phyloP scores from a whole-genome alignment of 2,797 vertebrate species.

The Petrocephalus schoutedeni region DNA sequence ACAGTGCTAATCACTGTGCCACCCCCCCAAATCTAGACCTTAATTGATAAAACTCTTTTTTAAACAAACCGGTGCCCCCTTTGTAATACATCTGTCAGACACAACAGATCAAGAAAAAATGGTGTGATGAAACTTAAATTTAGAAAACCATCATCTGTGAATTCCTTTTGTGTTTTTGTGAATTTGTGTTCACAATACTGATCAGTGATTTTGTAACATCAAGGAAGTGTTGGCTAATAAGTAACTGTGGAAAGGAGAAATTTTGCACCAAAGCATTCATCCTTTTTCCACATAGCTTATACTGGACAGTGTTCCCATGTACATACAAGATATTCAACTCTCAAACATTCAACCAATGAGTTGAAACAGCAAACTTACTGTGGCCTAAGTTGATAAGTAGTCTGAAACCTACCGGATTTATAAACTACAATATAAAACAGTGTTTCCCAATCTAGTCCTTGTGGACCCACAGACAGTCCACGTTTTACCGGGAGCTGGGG shows the following conservation, averaged over 20 bases:
- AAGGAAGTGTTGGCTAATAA: neutral
- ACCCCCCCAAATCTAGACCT: neutral
- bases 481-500: neutral
- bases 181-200: neutral
- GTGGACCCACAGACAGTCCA: neutral
- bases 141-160: conserved; percentile 21
- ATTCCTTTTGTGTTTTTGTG: neutral
- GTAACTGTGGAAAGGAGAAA: neutral
- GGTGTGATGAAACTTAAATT: conserved; percentile 24
- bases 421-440: neutral
- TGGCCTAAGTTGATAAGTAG: neutral
- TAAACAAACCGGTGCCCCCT: neutral
- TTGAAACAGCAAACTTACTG: neutral
- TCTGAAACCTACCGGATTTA: neutral
- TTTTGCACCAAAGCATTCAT: neutral
- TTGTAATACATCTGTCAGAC: neutral
- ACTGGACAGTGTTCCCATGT: neutral
- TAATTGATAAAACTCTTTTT: neutral
- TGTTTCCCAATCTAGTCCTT: neutral
- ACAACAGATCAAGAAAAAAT: neutral
- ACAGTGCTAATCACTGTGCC: neutral
- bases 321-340: neutral
- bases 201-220: neutral
- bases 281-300: neutral
- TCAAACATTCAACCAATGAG: neutral